Evolutionary conservation across 1,140 invertebrate species (phyloP).

Genomic region (Cyclargus thomasi): DNA sequence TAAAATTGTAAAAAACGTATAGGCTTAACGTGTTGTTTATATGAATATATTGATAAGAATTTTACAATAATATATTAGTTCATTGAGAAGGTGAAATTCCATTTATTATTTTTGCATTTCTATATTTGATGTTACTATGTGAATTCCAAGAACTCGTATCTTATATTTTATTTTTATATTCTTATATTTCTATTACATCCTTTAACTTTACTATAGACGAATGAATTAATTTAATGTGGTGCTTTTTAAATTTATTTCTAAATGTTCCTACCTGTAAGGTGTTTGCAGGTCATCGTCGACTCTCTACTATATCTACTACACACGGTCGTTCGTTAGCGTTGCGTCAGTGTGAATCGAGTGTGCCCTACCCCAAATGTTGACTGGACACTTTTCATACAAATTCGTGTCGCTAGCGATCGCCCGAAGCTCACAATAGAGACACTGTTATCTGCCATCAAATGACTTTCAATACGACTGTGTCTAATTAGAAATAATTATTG

Average conservation of each 20-base stretch:
- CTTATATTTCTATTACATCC: slow-evolving; percentile 28
- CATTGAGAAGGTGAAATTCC: slow-evolving; percentile 57
- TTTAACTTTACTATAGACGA: slow-evolving; percentile 24
- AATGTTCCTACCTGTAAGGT: slow-evolving; percentile 14
- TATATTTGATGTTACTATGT: slow-evolving; percentile 40
- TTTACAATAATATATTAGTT: slow-evolving; percentile 61
- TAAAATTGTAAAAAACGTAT: slow-evolving; percentile 63
- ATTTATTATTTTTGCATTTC: slow-evolving; percentile 60
- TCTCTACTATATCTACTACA: slow-evolving; percentile 18
- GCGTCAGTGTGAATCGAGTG: too few species aligned
- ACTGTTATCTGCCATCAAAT: neutral
- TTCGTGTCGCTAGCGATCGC: neutral
- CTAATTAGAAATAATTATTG: slow-evolving; percentile 39
- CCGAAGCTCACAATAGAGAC: neutral
- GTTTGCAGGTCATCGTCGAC: neutral
- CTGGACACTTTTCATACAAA: neutral
- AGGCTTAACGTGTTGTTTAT: slow-evolving; percentile 71
- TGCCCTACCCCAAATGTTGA: too few species aligned
- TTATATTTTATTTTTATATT: slow-evolving; percentile 62
- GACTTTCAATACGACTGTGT: slow-evolving; percentile 1
- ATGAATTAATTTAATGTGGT: slow-evolving; percentile 14
- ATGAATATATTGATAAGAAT: slow-evolving; percentile 68
- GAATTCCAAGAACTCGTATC: slow-evolving; percentile 55
- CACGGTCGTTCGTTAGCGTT: neutral
- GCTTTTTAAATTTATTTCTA: slow-evolving; percentile 16